Base-by-base conservation (phyloP, 2,888 invertebrate genomes). In the Cecidostiba fungosa region DNA sequence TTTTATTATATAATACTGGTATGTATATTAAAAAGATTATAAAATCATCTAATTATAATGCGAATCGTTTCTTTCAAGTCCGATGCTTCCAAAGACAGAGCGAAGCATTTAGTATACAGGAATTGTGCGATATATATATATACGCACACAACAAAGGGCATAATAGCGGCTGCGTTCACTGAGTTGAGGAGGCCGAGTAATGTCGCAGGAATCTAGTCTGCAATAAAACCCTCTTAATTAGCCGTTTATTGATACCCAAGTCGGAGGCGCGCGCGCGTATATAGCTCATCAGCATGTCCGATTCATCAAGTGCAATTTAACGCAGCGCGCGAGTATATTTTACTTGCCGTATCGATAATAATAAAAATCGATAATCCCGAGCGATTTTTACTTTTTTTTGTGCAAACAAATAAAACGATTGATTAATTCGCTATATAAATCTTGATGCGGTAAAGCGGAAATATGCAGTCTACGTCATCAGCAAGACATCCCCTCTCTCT, bases 161-260 rank as follows among this genome's bases (percentile, higher is more conserved):
- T 16, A n/a, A 54, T 26, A 39, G 12, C 54, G 23, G 2, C 43
- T 43, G 43, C 43, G 43, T 43, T 43, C 12, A 43, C 43, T n/a
- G 50, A 19, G 16, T 2, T 23, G 54, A 59, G 8, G 70, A 32
- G 47, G 77, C 43, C 87, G 86, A 88, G 86, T 87, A 88, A 89
- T 86, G 87, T 79, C 59, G 43, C 54, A 74, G 84, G 86, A 87
- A 87, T 87, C 85, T 84, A 86, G 84, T 84, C 77, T 66, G 50
- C 79, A 82, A 87, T 83, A 70, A 77, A 86, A 85, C 87, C 86
- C 85, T 87, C 86, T 87, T 88, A 88, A 88, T 88, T 88, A 86
- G 47, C 32, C 81, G 88, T 88, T 88, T 88, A 89, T 88, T 88
- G 88, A 89, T 88, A 89, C 86, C 87, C 78, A 82, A 86, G 82